Percentiles rank a stretch among this genome's conserved stretches.
Conservation (phyloP, 2,113 vertebrate genomes). For the Paradoxurus hermaphroditus region DNA sequence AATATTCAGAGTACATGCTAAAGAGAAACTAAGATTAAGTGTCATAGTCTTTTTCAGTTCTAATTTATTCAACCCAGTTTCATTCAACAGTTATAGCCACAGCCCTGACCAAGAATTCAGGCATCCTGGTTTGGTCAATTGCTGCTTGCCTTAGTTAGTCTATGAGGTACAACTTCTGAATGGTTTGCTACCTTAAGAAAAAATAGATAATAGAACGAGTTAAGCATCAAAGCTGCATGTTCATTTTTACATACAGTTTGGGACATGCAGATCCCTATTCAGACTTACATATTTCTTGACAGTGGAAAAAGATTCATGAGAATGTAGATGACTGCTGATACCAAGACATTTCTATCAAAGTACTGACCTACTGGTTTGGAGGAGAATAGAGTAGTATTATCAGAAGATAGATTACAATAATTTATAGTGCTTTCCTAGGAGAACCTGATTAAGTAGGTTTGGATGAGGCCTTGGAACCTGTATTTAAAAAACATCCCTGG, state of each 20-base stretch:
- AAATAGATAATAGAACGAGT: background rate
- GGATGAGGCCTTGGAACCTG: background rate
- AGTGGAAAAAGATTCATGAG: background rate
- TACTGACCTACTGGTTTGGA: background rate
- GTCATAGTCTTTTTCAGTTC: background rate
- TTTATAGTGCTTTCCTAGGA: background rate
- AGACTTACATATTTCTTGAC: background rate
- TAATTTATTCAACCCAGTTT: background rate
- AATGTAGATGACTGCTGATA: background rate
- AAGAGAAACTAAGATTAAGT: background rate
- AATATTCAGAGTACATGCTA: background rate
- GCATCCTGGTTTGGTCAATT: background rate
- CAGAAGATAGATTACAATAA: background rate
- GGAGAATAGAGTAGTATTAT: background rate
- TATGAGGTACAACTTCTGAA: background rate
- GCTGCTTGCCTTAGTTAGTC: background rate
- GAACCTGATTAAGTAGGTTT: background rate
- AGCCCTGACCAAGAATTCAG: background rate
- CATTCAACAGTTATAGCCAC: background rate
- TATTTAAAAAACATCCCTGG: constrained; percentile 20
- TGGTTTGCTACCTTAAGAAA: background rate
- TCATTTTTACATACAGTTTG: background rate
- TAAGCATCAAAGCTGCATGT: background rate
- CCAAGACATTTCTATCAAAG: background rate
- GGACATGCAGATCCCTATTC: background rate